A percentile compares a stretch with the other conserved stretches of the same genome.
phyloP scores from a whole-genome alignment of 2,113 vertebrate species.

The Rhodinocichla rosea region DNA sequence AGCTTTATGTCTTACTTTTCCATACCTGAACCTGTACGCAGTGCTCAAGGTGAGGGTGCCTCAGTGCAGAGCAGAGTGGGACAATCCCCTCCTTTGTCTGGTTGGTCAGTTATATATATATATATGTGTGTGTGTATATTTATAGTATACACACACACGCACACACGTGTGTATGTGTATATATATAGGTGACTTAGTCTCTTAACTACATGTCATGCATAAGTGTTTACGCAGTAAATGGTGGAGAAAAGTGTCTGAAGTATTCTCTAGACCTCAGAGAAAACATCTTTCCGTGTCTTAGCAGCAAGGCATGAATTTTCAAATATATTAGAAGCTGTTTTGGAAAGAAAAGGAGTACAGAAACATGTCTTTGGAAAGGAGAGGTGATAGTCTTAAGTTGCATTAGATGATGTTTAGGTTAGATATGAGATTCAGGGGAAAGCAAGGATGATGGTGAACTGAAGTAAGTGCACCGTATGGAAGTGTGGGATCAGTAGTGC shows the following conservation, averaged over 20 bases:
- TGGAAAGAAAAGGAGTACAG: background rate
- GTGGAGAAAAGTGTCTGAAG: background rate
- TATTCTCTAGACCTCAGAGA: background rate
- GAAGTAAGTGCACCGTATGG: background rate
- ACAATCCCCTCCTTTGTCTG: background rate
- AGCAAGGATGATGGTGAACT: background rate
- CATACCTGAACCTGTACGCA: too few relatives aligned
- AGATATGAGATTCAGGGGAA: background rate
- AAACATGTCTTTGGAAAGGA: background rate
- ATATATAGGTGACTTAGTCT: background rate
- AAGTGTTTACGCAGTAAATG: background rate
- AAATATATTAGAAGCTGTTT: background rate
- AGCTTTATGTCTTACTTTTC: background rate
- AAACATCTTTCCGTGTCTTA: background rate
- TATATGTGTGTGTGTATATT: background rate
- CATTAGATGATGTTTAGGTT: background rate
- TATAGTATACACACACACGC: background rate
- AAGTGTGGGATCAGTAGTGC: background rate
- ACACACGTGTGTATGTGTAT: too few relatives aligned
- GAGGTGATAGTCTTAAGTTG: background rate
- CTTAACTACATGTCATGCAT: background rate
- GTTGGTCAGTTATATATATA: background rate
- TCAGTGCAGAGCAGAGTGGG: too few relatives aligned
- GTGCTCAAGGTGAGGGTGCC: rapidly evolving
- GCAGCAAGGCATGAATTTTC: background rate